These are phyloP conservation scores for Cepaea hortensis DNA, from an alignment of 2,888 invertebrate genomes.

Conservation along the genomic window DNA sequence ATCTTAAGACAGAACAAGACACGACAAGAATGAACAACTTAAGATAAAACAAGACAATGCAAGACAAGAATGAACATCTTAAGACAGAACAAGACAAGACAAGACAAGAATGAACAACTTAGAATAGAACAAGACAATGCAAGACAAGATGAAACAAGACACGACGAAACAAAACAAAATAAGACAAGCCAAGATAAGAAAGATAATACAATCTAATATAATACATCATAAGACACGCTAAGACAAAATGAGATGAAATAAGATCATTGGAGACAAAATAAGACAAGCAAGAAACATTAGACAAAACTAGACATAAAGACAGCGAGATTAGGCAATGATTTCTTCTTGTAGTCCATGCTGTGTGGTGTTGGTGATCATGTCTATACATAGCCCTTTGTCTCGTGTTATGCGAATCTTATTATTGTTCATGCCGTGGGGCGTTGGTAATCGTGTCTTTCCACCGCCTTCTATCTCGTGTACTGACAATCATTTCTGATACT, in stretches of 20 bases:
- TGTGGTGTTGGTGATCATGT: too few species aligned
- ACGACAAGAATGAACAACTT: neutral
- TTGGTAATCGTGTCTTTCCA: too few species aligned
- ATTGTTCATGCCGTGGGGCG: too few species aligned
- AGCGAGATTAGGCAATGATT: neutral
- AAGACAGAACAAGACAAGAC: neutral
- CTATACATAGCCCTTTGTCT: too few species aligned
- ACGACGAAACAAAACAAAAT: neutral
- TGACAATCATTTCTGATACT: too few species aligned
- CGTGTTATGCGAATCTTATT: too few species aligned
- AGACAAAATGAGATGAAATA: neutral
- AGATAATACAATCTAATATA: neutral
- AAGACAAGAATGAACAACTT: neutral
- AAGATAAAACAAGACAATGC: neutral
- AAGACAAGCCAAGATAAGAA: neutral
- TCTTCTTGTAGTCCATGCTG: too few species aligned
- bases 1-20: neutral
- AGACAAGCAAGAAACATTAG: neutral
- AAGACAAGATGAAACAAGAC: neutral
- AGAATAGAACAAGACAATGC: neutral
- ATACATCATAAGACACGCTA: neutral
- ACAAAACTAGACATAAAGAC: neutral
- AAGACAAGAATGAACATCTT: neutral
- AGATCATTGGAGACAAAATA: neutral
- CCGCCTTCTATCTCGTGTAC: too few species aligned